Percentiles rank a stretch among this genome's conserved stretches.
These are phyloP conservation scores for Lycorma delicatula DNA, from an alignment of 1,140 invertebrate genomes.

Conservation along the genomic window DNA sequence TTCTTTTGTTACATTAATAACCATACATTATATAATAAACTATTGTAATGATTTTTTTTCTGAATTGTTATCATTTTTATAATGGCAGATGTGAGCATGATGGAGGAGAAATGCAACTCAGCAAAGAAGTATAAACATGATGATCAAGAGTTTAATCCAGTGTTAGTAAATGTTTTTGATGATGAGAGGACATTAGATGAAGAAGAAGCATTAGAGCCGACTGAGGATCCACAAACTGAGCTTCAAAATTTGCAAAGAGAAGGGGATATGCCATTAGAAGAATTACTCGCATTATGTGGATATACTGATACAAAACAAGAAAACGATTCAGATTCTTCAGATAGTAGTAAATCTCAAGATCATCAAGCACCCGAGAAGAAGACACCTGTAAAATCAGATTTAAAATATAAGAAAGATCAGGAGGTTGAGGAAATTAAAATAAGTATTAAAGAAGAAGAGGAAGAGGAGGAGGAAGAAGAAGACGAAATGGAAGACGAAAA, in stretches of 20 bases:
- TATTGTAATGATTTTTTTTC: too few species aligned
- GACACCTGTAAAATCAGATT: constrained; percentile 38
- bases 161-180: constrained; percentile 95
- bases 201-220: constrained; percentile 86
- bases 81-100: too few species aligned
- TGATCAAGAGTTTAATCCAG: constrained; percentile 61
- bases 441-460: constrained; percentile 40
- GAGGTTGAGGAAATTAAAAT: constrained; percentile 37
- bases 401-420: not conserved
- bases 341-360: constrained; percentile 25
- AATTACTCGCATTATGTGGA: constrained; percentile 81
- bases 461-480: constrained; percentile 26
- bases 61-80: too few species aligned
- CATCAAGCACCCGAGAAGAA: constrained; percentile 40
- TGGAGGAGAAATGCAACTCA: too few species aligned
- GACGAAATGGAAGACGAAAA: constrained; percentile 6
- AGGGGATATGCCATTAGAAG: constrained; percentile 89
- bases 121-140: not conserved
- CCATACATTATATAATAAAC: too few species aligned
- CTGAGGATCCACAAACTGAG: constrained; percentile 79
- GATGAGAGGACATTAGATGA: constrained; percentile 92
- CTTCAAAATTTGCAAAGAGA: constrained; percentile 65
- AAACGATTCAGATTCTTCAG: too few species aligned
- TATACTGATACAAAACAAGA: constrained; percentile 43
- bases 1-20: too few species aligned